Evolutionary conservation across 1,140 invertebrate genomes (phyloP), one percentile per base, ranked within the genome.

Genomic region (Zaprionus vittiger): DNA sequence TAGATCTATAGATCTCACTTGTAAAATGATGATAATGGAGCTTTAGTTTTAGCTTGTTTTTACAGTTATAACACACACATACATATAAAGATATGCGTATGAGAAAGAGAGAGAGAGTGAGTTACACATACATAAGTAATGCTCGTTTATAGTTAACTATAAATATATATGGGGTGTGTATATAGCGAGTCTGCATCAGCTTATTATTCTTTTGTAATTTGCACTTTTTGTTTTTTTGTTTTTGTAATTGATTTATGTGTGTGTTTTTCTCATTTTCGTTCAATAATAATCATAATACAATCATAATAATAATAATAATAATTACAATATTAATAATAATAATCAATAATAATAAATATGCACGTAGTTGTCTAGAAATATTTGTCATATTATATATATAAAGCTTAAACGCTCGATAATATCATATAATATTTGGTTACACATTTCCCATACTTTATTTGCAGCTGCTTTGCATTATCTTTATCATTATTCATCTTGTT

Each of bases 371-470:
- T 52, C 41, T 80, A 79, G 82, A 87, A 74, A 79, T 75, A 79
- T 82, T 61, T 87, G 24, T 83, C 68, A 80, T 84, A 73, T 81
- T 87, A 89, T 89, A 79, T 90, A 81, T 90, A 81, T 90, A 90
- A 90, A 90, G 85, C 85, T 90, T 90, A 75, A 77, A 77, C 85
- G 85, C 85, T 90, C 73, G 65, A 77, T 90, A 90, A 90, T 90
- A 90, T 90, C 85, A 90, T 90, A 80, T 79, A 90, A 90, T 90
- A 85, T 91, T 90, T 90, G 86, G 84, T 89, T 84, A 84, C 81
- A 87, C 84, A 87, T 84, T 87, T 89, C 56, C 78, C 81, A 68
- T 83, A 68, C 77, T 81, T 73, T 83, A 83, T 79, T 80, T 70
- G 79, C 55, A 47, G 61, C 52, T 24, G 17, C 66, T 63, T 63